Conservation (phyloP, 2,797 vertebrate species). For the Phaenicophaeus curvirostris region DNA sequence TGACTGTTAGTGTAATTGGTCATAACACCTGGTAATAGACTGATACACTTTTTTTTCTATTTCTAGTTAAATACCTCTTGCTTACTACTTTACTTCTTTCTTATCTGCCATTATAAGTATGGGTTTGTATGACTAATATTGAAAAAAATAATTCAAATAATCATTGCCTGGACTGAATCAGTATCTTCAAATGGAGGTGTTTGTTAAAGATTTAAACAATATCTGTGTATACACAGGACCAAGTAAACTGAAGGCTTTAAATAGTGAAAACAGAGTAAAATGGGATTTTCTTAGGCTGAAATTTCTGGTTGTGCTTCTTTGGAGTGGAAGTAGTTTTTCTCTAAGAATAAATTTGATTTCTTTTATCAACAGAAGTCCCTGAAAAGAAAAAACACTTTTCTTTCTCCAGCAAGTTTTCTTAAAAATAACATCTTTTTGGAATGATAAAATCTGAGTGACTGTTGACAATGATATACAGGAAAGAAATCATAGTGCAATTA, state of each 20-base stretch:
- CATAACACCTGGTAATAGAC: neutral
- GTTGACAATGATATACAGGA: neutral
- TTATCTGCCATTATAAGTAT: too few species aligned
- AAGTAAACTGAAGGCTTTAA: neutral
- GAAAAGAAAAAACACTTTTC: neutral
- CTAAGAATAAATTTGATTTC: neutral
- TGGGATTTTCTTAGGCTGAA: neutral
- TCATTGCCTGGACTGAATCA: too few species aligned
- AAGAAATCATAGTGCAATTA: neutral
- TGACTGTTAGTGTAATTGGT: neutral
- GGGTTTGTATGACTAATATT: too few species aligned
- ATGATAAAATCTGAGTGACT: neutral
- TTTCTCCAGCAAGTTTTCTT: neutral
- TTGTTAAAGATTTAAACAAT: neutral
- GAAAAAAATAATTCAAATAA: too few species aligned
- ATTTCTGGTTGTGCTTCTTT: neutral
- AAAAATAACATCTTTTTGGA: neutral
- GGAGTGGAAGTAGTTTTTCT: neutral
- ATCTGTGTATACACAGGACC: rapidly evolving
- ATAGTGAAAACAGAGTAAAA: neutral
- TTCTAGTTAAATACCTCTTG: neutral
- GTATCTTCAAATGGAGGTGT: neutral
- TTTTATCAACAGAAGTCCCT: neutral
- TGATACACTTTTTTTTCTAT: neutral
- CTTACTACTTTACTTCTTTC: neutral